These are phyloP conservation scores for Pseudeuparius sepicola DNA, from an alignment of 2,888 invertebrate genomes.

Conservation along the genomic window DNA sequence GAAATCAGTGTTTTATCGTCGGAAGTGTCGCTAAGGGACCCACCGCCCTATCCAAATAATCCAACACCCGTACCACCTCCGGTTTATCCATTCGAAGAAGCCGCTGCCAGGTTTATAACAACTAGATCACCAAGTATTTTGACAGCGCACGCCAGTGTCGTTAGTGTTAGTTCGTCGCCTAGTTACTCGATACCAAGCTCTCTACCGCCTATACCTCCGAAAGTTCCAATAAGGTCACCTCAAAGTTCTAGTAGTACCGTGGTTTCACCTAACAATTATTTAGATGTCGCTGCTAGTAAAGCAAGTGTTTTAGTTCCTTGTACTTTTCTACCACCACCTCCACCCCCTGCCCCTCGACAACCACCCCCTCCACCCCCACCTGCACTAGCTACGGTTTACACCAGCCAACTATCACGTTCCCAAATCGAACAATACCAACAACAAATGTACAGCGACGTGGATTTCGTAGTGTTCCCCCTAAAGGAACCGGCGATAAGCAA, in stretches of 20 bases:
- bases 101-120: constrained; percentile 65
- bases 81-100: constrained; percentile 57
- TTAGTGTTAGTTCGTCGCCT: constrained; percentile 52
- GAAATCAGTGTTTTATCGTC: constrained; percentile 29
- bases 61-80: constrained; percentile 45
- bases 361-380: constrained; percentile 54
- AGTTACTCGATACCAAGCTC: constrained; percentile 44
- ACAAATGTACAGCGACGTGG: constrained; percentile 82
- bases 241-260: constrained; percentile 39
- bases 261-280: constrained; percentile 51
- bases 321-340: constrained; percentile 48
- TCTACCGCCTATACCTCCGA: constrained; percentile 37
- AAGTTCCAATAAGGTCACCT: constrained; percentile 47
- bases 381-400: constrained; percentile 61
- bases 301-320: constrained; percentile 41
- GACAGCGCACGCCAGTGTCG: constrained; percentile 64
- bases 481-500: constrained; percentile 84
- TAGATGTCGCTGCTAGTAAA: constrained; percentile 50
- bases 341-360: constrained; percentile 52
- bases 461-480: constrained; percentile 83
- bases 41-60: constrained; percentile 55
- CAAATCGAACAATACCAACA: constrained; percentile 83
- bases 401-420: constrained; percentile 57
- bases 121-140: constrained; percentile 66
- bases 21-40: constrained; percentile 43